Evolutionary conservation across 2,888 invertebrate genomes (phyloP), one percentile per base, ranked within the genome.

Genomic region (Apodemia mormo): DNA sequence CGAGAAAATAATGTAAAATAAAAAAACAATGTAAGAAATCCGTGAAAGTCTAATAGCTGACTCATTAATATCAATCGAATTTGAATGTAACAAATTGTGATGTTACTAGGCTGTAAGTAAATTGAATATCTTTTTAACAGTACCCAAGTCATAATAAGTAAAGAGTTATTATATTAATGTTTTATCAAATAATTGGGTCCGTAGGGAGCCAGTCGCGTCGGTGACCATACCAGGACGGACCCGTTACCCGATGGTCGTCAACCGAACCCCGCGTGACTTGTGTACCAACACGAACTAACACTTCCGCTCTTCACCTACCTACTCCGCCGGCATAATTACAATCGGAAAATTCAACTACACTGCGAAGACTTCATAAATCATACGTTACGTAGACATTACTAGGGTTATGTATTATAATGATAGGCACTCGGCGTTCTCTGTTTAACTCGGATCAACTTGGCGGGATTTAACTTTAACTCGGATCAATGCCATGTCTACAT

Each of bases 301-400:
- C 91, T 92, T 92, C 92, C 92, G 91, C 82, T 86, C 86, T 61
- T 61, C 61, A 61, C 61, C 33, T 10, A 61, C 61, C 7, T 10
- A 61, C 61, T 12, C 30, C 14, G 30, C 12, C 82, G 83, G 85
- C 85, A 88, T 89, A 87, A 90, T 92, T 90, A 92, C 87, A 89
- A 87, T 89, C 88, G 86, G 87, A 89, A 89, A 90, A 91, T 86
- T 88, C 86, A 90, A 89, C 82, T 85, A 86, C 87, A 86, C 80
- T 82, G 85, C 78, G 76, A 77, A 64, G 68, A 43, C 45, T 29
- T 49, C 4, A 14, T 22, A 22, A 22, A 22, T 22, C 22, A 22
- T 49, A 4, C 12, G 49, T 49, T 49, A 49, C 49, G 49, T 49
- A 49, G 49, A 14, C 49, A 49, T 49, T 12, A 49, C 49, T 5